These are phyloP conservation scores for Decapterus maruadsi DNA, from an alignment of 2,797 vertebrate species.

Conservation along the genomic window DNA sequence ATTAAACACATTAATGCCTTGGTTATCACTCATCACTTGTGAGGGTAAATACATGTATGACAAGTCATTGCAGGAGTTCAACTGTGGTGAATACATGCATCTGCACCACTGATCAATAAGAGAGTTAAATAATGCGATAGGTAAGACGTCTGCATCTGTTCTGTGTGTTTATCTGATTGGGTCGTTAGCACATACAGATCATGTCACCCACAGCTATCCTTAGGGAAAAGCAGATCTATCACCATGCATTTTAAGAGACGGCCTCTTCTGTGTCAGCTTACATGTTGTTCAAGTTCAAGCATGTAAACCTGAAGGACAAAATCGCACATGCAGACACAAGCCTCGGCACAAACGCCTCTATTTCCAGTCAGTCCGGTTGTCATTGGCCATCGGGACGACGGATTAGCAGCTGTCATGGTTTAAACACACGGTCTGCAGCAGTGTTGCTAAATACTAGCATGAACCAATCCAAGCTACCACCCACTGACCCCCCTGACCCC, in stretches of 20 bases:
- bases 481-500: conserved; percentile 56
- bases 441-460: conserved; percentile 63
- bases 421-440: conserved; percentile 62
- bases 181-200: conserved; percentile 27
- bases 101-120: background rate
- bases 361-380: conserved; percentile 60
- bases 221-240: conserved; percentile 45
- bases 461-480: conserved; percentile 63
- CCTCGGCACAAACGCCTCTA: conserved; percentile 37
- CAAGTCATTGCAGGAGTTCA: background rate
- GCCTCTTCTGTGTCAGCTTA: conserved; percentile 58
- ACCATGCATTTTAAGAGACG: background rate
- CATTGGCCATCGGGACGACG: conserved; percentile 28
- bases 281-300: conserved; percentile 54
- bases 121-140: background rate
- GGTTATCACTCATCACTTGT: background rate
- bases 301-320: conserved; percentile 37
- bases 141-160: conserved; percentile 23
- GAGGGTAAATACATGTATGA: background rate
- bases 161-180: conserved; percentile 40
- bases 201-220: conserved; percentile 21
- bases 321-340: conserved; percentile 38
- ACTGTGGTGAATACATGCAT: background rate
- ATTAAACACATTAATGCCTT: background rate
- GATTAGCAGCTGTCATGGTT: conserved; percentile 73